Evolutionary conservation across 2,888 invertebrate species (phyloP), one percentile per base, ranked within the genome.

Genomic region (Meliscaeva auricollis): DNA sequence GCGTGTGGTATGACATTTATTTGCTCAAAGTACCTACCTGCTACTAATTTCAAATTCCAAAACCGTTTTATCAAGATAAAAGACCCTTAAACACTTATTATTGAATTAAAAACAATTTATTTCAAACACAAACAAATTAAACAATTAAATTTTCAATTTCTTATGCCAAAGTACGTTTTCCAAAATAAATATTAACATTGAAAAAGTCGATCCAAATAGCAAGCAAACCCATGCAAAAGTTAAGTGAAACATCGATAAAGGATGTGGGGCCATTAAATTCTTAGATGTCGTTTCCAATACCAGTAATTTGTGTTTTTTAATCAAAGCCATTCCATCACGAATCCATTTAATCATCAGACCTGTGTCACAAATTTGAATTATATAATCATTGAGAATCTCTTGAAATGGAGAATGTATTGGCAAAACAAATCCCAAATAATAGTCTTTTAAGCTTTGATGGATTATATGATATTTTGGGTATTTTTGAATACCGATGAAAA

Each of bases 261-360:
- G 2, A 38, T 38, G 11, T 38, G 8, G 35, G 2, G 35, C 9
- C 35, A 9, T 11, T 38, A 38, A 8, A 11, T 38, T 7, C 2
- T 38, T 38, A 9, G 35, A 7, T 11, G 8, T 38, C 35, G 35
- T 38, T 9, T 38, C 35, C 35, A 38, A 11, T 38, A 38, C 35
- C 8, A 38, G 8, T 11, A 38, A 38, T 38, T 38, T 38, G 35
- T 38, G 35, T 38, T 38, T 8, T 8, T 38, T 38, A 5, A 38
- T 38, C 35, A 38, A 38, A 4, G 35, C 7, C 35, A 38, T 9
- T 8, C 35, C 20, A 22, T 56, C 35, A 2, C 6, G 26, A 1
- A 13, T 20, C 74, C 74, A 74, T 48, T 74, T 74, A 0, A 20
- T 3, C 11, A 75, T 6, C 20, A 75, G 32, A 9, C 75, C 75